Evolutionary conservation across 2,888 invertebrate genomes (phyloP), one percentile per base, ranked within the genome.

Genomic region (Rotaria sp.): DNA sequence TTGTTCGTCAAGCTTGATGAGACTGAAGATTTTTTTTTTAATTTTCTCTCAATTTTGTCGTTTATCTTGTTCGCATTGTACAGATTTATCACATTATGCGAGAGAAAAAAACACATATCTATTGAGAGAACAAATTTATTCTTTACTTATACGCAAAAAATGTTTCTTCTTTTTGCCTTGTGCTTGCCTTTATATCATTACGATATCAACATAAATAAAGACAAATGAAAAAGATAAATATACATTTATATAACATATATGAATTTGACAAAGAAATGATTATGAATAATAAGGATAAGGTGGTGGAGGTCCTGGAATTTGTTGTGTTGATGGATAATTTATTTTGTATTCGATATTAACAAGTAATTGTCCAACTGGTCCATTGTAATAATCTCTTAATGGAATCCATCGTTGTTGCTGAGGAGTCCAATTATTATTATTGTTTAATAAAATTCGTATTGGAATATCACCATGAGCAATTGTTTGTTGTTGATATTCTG

Each of bases 151-250:
- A 67, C 35, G 67, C 67, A 67, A 67, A 67, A 59, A 59, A 35
- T 67, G 18, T 35, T 67, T 67, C 67, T 67, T 67, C 67, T 67
- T 67, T 67, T 67, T 67, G 67, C 67, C 67, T 67, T 35, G 67
- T 18, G 67, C 67, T 67, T 67, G 67, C 30, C 35, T 13, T 15
- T 67, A 67, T 67, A 67, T 67, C 35, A 67, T 67, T 35, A 7
- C 35, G 67, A 67, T 67, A 67, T 30, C 35, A 67, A 67, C 67
- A 67, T 67, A 67, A 67, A 67, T 67, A 67, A 67, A 67, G 67
- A 67, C 55, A 10, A 55, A 0, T 55, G 55, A 26, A 55, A 55
- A 55, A 26, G 2, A 55, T 24, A 55, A 18, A 50, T 50, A 50
- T 50, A 50, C 15, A 50, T 50, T 50, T 26, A 26, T 4, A 55